These are phyloP conservation scores for Brienomyrus brachyistius DNA, from an alignment of 2,113 vertebrate genomes.

Conservation along the genomic window DNA sequence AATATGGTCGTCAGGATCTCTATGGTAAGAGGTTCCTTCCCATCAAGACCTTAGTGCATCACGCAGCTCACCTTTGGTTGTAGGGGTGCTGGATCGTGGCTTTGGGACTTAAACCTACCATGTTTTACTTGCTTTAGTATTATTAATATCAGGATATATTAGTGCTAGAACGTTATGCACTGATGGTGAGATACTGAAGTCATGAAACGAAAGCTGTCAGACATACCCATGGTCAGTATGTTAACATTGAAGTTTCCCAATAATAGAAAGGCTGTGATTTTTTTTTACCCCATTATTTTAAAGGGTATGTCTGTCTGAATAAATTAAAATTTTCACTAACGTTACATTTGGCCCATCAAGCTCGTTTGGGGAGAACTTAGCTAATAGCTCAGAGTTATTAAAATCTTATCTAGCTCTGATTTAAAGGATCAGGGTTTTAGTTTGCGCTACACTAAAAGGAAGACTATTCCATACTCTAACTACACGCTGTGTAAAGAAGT, in stretches of 20 bases:
- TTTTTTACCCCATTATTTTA: not conserved
- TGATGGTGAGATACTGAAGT: not conserved
- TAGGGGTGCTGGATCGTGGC: not conserved
- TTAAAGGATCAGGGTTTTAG: no score
- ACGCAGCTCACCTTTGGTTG: not conserved
- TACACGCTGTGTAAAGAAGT: no score
- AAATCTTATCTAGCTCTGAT: no score
- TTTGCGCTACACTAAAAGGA: no score
- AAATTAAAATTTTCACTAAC: not conserved
- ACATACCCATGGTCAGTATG: not conserved
- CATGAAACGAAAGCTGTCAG: not conserved
- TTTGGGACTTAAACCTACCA: not conserved
- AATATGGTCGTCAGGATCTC: conserved; percentile 54
- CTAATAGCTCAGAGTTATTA: no score
- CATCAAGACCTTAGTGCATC: not conserved
- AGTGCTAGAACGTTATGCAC: not conserved
- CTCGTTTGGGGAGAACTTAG: no score
- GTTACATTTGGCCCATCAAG: no score
- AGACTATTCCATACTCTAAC: no score
- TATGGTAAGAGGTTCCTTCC: conserved; percentile 53
- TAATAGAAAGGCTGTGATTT: no score
- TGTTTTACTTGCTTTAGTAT: not conserved
- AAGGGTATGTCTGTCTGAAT: not conserved
- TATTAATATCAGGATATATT: not conserved
- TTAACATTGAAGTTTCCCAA: no score